Percentiles rank a stretch among this genome's conserved stretches.
These are phyloP conservation scores for Xanthorhoe spadicearia DNA, from an alignment of 2,888 invertebrate genomes.

Conservation along the genomic window DNA sequence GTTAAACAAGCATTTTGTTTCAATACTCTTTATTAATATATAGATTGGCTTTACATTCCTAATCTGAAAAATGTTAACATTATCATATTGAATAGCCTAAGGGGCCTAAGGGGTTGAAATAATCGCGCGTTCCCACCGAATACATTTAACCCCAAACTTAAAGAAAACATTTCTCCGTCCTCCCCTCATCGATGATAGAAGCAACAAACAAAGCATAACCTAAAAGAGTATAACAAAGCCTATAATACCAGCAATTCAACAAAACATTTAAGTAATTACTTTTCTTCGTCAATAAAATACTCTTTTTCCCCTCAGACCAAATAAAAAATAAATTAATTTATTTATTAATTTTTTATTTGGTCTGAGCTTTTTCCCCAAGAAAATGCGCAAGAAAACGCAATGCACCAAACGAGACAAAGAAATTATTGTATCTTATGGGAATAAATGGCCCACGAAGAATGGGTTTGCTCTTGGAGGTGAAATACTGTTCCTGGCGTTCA, in stretches of 20 bases:
- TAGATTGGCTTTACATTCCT: no score
- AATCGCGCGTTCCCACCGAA: no score
- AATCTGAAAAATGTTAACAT: no score
- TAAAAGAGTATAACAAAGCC: constrained; percentile 25
- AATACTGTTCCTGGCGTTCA: not conserved
- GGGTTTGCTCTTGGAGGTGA: constrained; percentile 10
- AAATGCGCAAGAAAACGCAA: constrained; percentile 29
- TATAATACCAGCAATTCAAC: constrained; percentile 36
- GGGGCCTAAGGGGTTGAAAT: no score
- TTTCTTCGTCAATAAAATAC: constrained; percentile 38
- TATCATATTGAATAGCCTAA: not conserved
- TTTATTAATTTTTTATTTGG: no score
- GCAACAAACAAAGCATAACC: constrained; percentile 18
- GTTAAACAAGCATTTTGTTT: no score
- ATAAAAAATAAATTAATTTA: no score
- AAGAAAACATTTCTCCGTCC: not conserved
- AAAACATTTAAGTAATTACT: constrained; percentile 38
- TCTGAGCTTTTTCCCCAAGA: no score
- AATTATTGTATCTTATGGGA: constrained; percentile 38
- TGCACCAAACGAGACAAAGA: constrained; percentile 38
- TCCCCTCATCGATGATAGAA: constrained; percentile 1
- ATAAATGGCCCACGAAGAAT: constrained; percentile 35
- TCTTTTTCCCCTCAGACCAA: constrained; percentile 26
- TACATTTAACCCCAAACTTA: not conserved
- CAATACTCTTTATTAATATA: no score